Base-by-base conservation (phyloP, 2,113 vertebrate species). In the Alligator sinensis region DNA sequence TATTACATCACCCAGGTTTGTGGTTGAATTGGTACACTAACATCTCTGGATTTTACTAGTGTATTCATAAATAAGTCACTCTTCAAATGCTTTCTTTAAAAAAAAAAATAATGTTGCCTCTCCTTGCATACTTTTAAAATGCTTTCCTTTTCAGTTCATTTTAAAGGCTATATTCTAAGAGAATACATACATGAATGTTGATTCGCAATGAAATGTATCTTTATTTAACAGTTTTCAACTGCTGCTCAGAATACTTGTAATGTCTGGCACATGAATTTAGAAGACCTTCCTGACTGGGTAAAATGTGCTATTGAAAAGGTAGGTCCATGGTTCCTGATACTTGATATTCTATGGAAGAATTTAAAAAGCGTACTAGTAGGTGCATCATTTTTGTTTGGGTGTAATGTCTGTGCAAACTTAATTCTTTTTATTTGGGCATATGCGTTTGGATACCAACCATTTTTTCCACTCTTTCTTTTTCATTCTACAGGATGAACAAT, bases 271-370 rank as follows among this genome's bases (percentile, higher is more conserved):
- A 77, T 99, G 89, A 98, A 98, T 38, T 79, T 97, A 77, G 98
- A 99, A 90, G 87, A 95, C 11, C 88, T 99, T 96, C 98, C 99
- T 86, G 98, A 98, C 57, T 99, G 99, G 98, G 97, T 99, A 57
- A 97, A 97, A 93, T 90, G 82, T 82, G 91, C 97, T 8, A 96
- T 98, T 95, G 97, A 98, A 95, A 98, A 99, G 98, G 98, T 99
- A 97, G 77, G 84, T 91, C 7, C 47, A 75, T 76, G 4, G 7
- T 80, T 72, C 11, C 21, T 74, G 6, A 6, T 34, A 47, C 47
- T 47, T 47, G 34, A 72, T 74, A 47, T 74, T 74, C 47, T 74
- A 74, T 74, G 38, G 22, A 30, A 74, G 30, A 74, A 47, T 74
- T 14, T 47, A 47, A 22, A 47, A 22, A 22, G 22, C 62, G 38